Conservation (phyloP, 2,797 vertebrate species). For the Picus viridis region DNA sequence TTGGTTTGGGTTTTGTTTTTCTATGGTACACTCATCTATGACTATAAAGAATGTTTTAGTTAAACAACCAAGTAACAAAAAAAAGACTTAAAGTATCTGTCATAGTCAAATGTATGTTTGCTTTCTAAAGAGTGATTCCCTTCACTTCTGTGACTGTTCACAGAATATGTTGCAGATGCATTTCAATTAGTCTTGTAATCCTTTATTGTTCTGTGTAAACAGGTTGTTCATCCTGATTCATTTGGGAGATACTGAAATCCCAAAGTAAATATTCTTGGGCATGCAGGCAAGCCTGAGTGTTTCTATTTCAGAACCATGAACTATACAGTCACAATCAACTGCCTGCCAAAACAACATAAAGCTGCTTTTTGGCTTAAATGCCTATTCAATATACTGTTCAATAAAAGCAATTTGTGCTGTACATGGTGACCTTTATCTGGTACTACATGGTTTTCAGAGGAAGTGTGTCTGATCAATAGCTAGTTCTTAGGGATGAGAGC, state of each 20-base stretch:
- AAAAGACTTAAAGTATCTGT: neutral
- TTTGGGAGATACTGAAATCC: slow-evolving; percentile 30
- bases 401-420: slow-evolving; percentile 53
- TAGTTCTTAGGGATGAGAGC: neutral
- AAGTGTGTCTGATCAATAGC: slow-evolving; percentile 43
- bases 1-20: neutral
- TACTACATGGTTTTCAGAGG: slow-evolving; percentile 29
- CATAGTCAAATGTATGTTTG: neutral
- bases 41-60: neutral
- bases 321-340: neutral
- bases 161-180: slow-evolving; percentile 11
- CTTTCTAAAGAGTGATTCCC: neutral
- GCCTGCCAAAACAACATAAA: slow-evolving; percentile 30
- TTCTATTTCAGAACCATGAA: slow-evolving; percentile 3
- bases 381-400: slow-evolving; percentile 25
- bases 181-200: slow-evolving; percentile 44
- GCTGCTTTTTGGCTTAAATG: slow-evolving; percentile 28
- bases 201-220: slow-evolving; percentile 8
- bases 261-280: slow-evolving; percentile 7
- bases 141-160: neutral
- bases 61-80: neutral
- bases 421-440: slow-evolving; percentile 20
- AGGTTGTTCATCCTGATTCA: slow-evolving; percentile 29
- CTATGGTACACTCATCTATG: neutral
- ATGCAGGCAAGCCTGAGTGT: neutral